Percentiles rank a stretch among this genome's conserved stretches.
phyloP scores from a whole-genome alignment of 2,888 invertebrate genomes.

The Spatulosminthurus flaviceps region DNA sequence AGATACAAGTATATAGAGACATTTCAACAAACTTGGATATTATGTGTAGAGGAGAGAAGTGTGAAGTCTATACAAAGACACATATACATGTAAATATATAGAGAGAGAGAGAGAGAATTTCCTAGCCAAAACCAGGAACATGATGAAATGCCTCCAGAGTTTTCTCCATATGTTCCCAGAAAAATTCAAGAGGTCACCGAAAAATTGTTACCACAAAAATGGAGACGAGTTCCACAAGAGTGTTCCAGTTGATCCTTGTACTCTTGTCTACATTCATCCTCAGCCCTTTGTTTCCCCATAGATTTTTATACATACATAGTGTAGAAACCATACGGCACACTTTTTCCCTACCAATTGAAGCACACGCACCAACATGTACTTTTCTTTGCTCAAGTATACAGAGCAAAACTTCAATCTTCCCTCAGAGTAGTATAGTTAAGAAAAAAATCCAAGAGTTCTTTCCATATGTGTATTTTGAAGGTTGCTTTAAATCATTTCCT shows the following conservation, averaged over 20 bases:
- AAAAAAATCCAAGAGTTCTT: not conserved
- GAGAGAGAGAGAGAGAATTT: not conserved
- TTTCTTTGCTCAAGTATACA: no score
- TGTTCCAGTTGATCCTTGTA: constrained; percentile 27
- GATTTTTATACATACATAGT: not conserved
- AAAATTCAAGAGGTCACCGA: constrained; percentile 41
- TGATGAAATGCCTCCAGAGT: constrained; percentile 29
- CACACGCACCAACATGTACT: no score
- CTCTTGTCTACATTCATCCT: constrained; percentile 26
- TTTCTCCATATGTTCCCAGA: constrained; percentile 41
- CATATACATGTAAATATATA: not conserved
- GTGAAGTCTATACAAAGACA: not conserved
- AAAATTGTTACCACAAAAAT: constrained; percentile 39
- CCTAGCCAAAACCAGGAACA: constrained; percentile 6
- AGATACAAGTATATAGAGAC: not conserved
- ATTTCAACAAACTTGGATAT: not conserved
- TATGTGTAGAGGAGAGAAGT: no score
- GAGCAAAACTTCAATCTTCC: not conserved
- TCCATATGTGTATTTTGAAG: constrained; percentile 34
- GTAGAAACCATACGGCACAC: no score
- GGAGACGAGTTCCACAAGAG: constrained; percentile 27
- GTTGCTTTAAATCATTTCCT: constrained; percentile 41
- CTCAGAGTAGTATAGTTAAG: no score
- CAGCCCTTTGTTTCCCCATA: constrained; percentile 16
- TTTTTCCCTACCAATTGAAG: no score